A percentile compares a stretch with the other conserved stretches of the same genome.
These are phyloP conservation scores for Micronisus gabar DNA, from an alignment of 2,113 vertebrate species.

Conservation along the genomic window DNA sequence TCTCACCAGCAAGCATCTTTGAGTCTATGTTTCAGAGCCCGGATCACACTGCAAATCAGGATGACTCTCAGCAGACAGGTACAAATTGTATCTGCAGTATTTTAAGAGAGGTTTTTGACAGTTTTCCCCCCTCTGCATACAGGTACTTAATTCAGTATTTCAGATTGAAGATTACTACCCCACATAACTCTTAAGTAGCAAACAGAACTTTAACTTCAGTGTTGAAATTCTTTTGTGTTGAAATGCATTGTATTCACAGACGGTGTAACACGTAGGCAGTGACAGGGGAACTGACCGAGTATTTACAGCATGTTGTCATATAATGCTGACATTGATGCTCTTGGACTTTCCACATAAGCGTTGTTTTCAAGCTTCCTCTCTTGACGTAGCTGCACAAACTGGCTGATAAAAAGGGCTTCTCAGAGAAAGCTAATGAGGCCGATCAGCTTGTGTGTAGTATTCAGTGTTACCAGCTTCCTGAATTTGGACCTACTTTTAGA, in stretches of 20 bases:
- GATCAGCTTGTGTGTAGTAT: not conserved
- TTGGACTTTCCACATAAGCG: not conserved
- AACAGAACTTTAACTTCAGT: not conserved
- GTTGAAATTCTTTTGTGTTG: not conserved
- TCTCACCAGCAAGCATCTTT: constrained; percentile 92
- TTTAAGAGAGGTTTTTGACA: not conserved
- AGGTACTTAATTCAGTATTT: not conserved
- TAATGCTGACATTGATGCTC: not conserved
- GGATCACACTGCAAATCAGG: constrained; percentile 84
- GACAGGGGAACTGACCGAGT: not conserved
- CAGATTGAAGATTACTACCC: not conserved
- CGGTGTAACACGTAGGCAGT: fast-evolving
- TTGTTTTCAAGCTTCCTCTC: not conserved
- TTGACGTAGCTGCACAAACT: not conserved
- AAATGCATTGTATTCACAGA: not conserved
- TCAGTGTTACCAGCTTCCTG: not conserved
- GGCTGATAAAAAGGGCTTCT: not conserved
- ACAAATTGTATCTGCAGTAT: not conserved
- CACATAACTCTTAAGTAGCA: not conserved
- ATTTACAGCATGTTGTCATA: not conserved
- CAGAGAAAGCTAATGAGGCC: not conserved
- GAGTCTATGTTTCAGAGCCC: constrained; percentile 97
- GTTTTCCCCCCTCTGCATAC: not conserved
- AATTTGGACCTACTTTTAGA: not conserved
- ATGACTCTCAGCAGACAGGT: constrained; percentile 85